A percentile compares a stretch with the other conserved stretches of the same genome.
Evolutionary conservation across 2,888 invertebrate genomes (phyloP).

Genomic region (Megastigmus dorsalis): DNA sequence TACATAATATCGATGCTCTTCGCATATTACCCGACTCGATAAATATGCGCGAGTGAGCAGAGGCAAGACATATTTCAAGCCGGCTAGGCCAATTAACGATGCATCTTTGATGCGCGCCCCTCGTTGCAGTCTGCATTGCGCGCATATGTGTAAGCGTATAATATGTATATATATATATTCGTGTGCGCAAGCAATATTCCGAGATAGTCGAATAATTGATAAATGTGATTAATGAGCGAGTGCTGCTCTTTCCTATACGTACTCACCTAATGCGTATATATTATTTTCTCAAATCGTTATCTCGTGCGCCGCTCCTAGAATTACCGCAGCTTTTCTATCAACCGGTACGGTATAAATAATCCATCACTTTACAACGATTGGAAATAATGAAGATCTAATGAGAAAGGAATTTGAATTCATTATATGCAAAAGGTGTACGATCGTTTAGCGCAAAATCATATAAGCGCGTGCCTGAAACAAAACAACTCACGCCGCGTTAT

Average conservation of each 20-base stretch:
- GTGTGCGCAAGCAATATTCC: constrained; percentile 5
- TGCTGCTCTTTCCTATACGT: constrained; percentile 8
- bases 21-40: constrained; percentile 58
- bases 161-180: too few relatives aligned
- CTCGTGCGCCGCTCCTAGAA: neutral
- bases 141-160: neutral
- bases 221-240: constrained; percentile 44
- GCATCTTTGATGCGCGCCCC: constrained; percentile 49
- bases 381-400: too few relatives aligned
- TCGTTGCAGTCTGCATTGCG: neutral
- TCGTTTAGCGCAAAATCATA: too few relatives aligned
- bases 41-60: constrained; percentile 5
- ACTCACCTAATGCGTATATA: too few relatives aligned
- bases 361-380: too few relatives aligned
- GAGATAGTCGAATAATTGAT: constrained; percentile 47
- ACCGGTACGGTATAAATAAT: too few relatives aligned
- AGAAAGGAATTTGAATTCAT: too few relatives aligned
- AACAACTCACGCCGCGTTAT: constrained; percentile 3
- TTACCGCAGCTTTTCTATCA: too few relatives aligned
- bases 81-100: constrained; percentile 51
- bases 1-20: constrained; percentile 71
- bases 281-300: constrained; percentile 17
- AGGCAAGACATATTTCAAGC: constrained; percentile 48
- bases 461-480: too few relatives aligned
- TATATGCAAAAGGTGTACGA: too few relatives aligned